These are phyloP conservation scores for Galerucella nymphaeae DNA, from an alignment of 2,888 invertebrate species.

Conservation along the genomic window DNA sequence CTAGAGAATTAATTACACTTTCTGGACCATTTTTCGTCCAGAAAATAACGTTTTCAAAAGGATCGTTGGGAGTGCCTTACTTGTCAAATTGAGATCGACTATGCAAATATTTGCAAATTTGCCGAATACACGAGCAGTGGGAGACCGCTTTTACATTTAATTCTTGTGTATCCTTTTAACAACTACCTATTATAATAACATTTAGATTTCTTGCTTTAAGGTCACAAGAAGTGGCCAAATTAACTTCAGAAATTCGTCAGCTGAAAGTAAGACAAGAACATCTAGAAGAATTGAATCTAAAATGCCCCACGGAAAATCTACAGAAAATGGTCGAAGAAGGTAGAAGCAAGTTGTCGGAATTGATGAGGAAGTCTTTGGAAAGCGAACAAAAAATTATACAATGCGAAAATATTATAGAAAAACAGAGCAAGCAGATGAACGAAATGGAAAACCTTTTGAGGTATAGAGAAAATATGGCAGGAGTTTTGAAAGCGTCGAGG, in stretches of 20 bases:
- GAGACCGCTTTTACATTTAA: not conserved
- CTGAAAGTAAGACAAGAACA: slow-evolving; percentile 54
- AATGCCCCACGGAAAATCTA: slow-evolving; percentile 55
- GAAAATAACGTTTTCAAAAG: too few relatives aligned
- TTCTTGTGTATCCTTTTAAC: not conserved
- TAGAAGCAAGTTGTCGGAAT: slow-evolving; percentile 54
- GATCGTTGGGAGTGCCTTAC: too few relatives aligned
- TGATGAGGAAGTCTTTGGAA: slow-evolving; percentile 54
- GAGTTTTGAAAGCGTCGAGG: slow-evolving; percentile 68
- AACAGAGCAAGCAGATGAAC: slow-evolving; percentile 71
- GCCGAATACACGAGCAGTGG: too few relatives aligned
- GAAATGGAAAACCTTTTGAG: slow-evolving; percentile 73
- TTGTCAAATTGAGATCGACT: too few relatives aligned
- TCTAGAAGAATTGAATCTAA: slow-evolving; percentile 52
- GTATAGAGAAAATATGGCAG: slow-evolving; percentile 72
- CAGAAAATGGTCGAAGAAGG: slow-evolving; percentile 59
- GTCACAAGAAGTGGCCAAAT: slow-evolving; percentile 53
- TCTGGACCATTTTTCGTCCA: too few relatives aligned
- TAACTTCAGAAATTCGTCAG: slow-evolving; percentile 54
- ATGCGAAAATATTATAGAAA: slow-evolving; percentile 70
- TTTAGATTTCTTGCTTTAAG: slow-evolving; percentile 44
- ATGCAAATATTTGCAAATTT: too few relatives aligned
- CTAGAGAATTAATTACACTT: too few relatives aligned
- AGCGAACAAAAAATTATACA: slow-evolving; percentile 65
- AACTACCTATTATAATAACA: slow-evolving; percentile 29